Evolutionary conservation across 2,888 invertebrate species (phyloP), one percentile per base, ranked within the genome.

Genomic region (Kryphioiulus occultus): DNA sequence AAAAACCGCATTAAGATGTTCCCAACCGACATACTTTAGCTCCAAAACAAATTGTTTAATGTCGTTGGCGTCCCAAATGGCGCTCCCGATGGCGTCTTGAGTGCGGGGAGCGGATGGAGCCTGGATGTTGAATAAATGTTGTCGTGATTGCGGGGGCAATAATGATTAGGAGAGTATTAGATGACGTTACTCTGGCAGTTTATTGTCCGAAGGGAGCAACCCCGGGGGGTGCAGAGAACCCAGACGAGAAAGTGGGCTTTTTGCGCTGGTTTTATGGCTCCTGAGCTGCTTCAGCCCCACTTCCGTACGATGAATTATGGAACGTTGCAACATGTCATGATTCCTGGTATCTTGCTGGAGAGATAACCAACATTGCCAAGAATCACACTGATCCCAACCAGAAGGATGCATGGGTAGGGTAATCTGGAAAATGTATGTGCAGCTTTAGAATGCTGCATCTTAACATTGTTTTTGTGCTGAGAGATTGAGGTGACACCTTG

Each of bases 71-170:
- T 15, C 44, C 26, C 26, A 68, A 68, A 35, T 35, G 35, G 2
- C 3, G 3, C 35, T 35, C 35, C 3, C 35, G 42, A 59, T 59
- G 59, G 47, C 47, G 47, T 47, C 47, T 39, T 53, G 53, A 53
- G 53, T 53, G 53, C 53, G 53, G 53, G 53, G 68, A 26, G 68
- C 68, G 22, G 68, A 68, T 68, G 68, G 12, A 26, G 22, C 1
- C 68, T 68, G 22, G 68, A 68, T 68, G n/a, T 68, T 68, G 68
- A 68, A 26, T 68, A 68, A 68, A 68, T 68, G 26, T 68, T 68
- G 68, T 68, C 68, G 26, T 26, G 26, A 68, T 68, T 68, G 68
- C 68, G 9, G 10, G 68, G 68, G 26, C 68, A 68, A 68, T 68
- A 68, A 68, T 68, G 68, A 68, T 68, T 68, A 68, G 26, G 68